Evolutionary conservation across 2,888 invertebrate species (phyloP), one percentile per base, ranked within the genome.

Genomic region (Drosophila vallismaia): DNA sequence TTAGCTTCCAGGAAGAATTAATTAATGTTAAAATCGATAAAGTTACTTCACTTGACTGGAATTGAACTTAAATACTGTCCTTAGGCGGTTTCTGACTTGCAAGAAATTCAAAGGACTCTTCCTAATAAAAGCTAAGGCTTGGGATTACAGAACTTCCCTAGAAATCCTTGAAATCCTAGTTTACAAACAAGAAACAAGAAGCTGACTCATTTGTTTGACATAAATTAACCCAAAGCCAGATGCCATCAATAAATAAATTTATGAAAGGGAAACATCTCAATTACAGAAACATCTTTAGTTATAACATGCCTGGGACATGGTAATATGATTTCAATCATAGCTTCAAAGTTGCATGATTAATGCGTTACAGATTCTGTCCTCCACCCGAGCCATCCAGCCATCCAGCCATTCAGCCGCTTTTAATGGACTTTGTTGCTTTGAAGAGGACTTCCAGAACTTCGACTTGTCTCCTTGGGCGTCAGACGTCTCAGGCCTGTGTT

Each of bases 271-370:
- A 63, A 46, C 53, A 64, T 63, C 64, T 75, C 60, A 70, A 59
- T 75, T 40, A 44, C 26, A 53, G 28, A 1, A 36, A 53, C 42
- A 55, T 72, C 55, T 55, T 58, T 53, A 38, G 62, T 29, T 46
- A 40, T 33, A 44, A 66, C 54, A 66, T 66, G 66, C 29, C 62
- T 55, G 26, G 50, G 9, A 45, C 52, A 63, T 53, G 45, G 33
- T 63, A 69, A 71, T 82, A 58, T 66, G 75, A 78, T 69, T 83
- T 80, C 83, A 86, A 86, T 86, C 77, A 83, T 80, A 72, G 67
- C 63, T 70, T 59, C 77, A 71, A 86, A 78, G 79, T 79, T 71
- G 64, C 69, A 78, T 83, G 82, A 83, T 83, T 83, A 83, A 83
- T 83, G 75, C 57, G 59, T 50, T 46, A 31, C 58, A 68, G 69